phyloP scores from a whole-genome alignment of 2,113 vertebrate genomes.

The Pica pica region DNA sequence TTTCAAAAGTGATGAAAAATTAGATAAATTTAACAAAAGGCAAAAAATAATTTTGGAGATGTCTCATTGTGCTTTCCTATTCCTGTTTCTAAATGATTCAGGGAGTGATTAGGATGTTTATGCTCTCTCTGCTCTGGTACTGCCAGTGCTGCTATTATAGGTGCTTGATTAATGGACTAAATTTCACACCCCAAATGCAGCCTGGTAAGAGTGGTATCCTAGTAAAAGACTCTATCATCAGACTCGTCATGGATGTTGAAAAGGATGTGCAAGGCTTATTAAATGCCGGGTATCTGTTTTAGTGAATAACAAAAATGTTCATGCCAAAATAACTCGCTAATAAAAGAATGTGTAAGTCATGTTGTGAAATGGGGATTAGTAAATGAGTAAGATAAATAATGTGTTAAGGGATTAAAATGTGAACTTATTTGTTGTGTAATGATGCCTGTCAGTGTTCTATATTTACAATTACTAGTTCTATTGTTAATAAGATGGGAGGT shows the following conservation, averaged over 20 bases:
- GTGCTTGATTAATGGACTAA: background rate
- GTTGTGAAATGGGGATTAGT: slow-evolving; percentile 5
- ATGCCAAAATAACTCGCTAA: background rate
- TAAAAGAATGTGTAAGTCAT: background rate
- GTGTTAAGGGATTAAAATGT: slow-evolving; percentile 12
- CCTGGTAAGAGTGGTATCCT: background rate
- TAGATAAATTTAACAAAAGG: background rate
- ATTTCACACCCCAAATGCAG: background rate
- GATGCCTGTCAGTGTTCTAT: background rate
- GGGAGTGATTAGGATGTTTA: background rate
- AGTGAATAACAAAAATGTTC: background rate
- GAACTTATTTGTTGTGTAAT: slow-evolving; percentile 10
- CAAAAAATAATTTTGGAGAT: background rate
- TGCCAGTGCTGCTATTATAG: background rate
- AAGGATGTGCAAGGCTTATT: background rate
- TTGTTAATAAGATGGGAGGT: background rate
- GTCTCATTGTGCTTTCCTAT: background rate
- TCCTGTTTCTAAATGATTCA: background rate
- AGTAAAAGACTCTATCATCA: background rate
- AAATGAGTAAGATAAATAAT: background rate
- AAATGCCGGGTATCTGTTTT: background rate
- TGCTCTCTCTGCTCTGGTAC: background rate
- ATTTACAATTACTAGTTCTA: background rate
- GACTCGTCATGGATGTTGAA: background rate
- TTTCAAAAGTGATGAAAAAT: background rate